These are phyloP conservation scores for Sinopyrophorus schimmeli DNA, from an alignment of 2,888 invertebrate genomes.

Conservation along the genomic window DNA sequence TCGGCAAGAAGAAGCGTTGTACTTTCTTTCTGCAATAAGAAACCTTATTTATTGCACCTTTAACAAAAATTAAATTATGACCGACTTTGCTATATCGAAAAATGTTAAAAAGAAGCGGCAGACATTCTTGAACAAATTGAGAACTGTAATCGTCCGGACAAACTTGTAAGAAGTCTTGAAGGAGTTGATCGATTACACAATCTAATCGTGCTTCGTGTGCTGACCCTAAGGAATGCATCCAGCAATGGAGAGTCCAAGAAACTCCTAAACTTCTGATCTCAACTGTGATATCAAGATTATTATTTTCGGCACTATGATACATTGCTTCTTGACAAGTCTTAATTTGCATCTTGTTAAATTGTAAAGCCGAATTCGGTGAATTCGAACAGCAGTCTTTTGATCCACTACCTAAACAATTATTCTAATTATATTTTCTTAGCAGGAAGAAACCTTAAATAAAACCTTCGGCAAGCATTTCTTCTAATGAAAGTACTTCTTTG, in stretches of 20 bases:
- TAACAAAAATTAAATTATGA: slow-evolving; percentile 4
- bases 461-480: slow-evolving; percentile 89
- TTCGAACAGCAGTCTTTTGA: slow-evolving; percentile 40
- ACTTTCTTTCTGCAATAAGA: slow-evolving; percentile 73
- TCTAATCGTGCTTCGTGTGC: slow-evolving; percentile 84
- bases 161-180: slow-evolving; percentile 88
- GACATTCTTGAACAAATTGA: slow-evolving; percentile 87
- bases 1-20: slow-evolving; percentile 84
- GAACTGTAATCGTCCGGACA: slow-evolving; percentile 88
- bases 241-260: slow-evolving; percentile 90
- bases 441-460: too few relatives aligned
- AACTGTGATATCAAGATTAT: slow-evolving; percentile 86
- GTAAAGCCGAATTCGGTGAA: slow-evolving; percentile 51
- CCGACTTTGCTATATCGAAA: slow-evolving; percentile 85
- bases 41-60: background rate
- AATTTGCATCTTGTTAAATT: slow-evolving; percentile 78
- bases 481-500: slow-evolving; percentile 78
- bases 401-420: slow-evolving; percentile 32
- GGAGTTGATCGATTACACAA: slow-evolving; percentile 82
- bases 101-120: slow-evolving; percentile 87
- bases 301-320: slow-evolving; percentile 92
- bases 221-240: slow-evolving; percentile 87
- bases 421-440: slow-evolving; percentile 4
- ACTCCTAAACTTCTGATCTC: slow-evolving; percentile 85
- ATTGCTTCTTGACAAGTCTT: slow-evolving; percentile 89